A percentile compares a stretch with the other conserved stretches of the same genome.
Evolutionary conservation across 2,888 invertebrate genomes (phyloP).

Genomic region (Mechanitis mazaeus): DNA sequence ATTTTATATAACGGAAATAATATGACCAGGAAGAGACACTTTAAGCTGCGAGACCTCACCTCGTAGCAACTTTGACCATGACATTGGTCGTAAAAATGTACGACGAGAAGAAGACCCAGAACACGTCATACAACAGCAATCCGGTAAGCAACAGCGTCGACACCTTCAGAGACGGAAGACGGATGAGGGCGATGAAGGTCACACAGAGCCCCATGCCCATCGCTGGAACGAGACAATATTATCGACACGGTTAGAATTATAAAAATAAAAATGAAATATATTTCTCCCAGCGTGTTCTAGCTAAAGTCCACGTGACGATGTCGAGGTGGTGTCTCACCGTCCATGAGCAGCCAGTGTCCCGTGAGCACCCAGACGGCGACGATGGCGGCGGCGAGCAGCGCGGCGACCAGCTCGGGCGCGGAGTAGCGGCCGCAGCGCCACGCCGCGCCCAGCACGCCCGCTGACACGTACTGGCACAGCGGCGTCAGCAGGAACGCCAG

Average conservation of each 20-base stretch:
- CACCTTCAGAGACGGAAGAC: conserved; percentile 93
- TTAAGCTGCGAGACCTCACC: conserved; percentile 46
- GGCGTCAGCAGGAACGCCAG: conserved; percentile 96
- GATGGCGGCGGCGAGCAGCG: conserved; percentile 92
- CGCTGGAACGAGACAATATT: conserved; percentile 70
- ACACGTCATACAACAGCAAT: conserved; percentile 95
- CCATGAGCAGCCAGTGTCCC: conserved; percentile 99
- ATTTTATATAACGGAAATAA: too few species aligned
- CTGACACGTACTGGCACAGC: conserved; percentile 94
- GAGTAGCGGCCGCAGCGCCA: conserved; percentile 95
- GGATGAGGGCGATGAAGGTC: conserved; percentile 97
- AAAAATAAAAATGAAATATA: too few species aligned
- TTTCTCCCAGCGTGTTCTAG: too few species aligned
- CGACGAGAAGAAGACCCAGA: conserved; percentile 99
- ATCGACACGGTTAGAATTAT: too few species aligned
- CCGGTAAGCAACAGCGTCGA: conserved; percentile 96
- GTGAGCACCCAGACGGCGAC: conserved; percentile 98
- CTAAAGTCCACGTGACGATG: too few species aligned
- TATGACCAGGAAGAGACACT: too few species aligned
- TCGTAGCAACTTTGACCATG: conserved; percentile 92
- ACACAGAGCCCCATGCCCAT: conserved; percentile 99
- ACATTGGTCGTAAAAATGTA: conserved; percentile 99
- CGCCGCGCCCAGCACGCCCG: conserved; percentile 77
- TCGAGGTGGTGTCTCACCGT: conserved; percentile 76
- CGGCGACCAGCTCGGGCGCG: conserved; percentile 94